A percentile compares a stretch with the other conserved stretches of the same genome.
Evolutionary conservation across 2,888 invertebrate species (phyloP).

Genomic region (Drosophila nr. perissopoda): DNA sequence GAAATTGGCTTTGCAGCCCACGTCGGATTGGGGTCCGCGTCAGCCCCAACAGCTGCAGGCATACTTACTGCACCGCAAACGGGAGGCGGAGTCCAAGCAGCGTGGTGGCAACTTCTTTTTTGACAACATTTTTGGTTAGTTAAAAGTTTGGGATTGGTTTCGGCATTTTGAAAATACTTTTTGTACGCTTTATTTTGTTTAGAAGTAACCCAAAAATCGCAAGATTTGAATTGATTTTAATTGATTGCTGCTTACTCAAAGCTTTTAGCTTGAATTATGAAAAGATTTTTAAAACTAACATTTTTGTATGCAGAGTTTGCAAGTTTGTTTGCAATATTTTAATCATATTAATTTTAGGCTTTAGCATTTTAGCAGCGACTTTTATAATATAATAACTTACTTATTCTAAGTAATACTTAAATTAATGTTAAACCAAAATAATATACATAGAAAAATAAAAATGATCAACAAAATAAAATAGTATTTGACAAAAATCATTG

Average conservation of each 20-base stretch:
- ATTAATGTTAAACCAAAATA: slow-evolving; percentile 23
- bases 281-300: slow-evolving; percentile 46
- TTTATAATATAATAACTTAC: slow-evolving; percentile 28
- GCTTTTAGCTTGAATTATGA: slow-evolving; percentile 56
- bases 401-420: slow-evolving; percentile 31
- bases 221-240: slow-evolving; percentile 28
- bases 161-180: slow-evolving; percentile 35
- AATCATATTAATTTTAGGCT: slow-evolving; percentile 42
- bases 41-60: slow-evolving; percentile 84
- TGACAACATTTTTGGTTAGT: slow-evolving; percentile 82
- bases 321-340: slow-evolving; percentile 34
- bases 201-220: slow-evolving; percentile 38
- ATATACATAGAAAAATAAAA: slow-evolving; percentile 17
- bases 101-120: slow-evolving; percentile 56
- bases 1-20: slow-evolving; percentile 74
- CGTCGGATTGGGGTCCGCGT: slow-evolving; percentile 81
- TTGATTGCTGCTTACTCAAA: slow-evolving; percentile 41
- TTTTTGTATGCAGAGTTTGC: slow-evolving; percentile 21
- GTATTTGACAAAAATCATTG: background rate
- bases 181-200: slow-evolving; percentile 60
- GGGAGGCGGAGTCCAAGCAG: slow-evolving; percentile 24
- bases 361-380: slow-evolving; percentile 56
- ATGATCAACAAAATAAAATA: background rate
- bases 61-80: slow-evolving; percentile 82
- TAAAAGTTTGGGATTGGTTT: slow-evolving; percentile 1